These are phyloP conservation scores for Ctenoplectra terminalis DNA, from an alignment of 1,140 invertebrate genomes.

Conservation along the genomic window DNA sequence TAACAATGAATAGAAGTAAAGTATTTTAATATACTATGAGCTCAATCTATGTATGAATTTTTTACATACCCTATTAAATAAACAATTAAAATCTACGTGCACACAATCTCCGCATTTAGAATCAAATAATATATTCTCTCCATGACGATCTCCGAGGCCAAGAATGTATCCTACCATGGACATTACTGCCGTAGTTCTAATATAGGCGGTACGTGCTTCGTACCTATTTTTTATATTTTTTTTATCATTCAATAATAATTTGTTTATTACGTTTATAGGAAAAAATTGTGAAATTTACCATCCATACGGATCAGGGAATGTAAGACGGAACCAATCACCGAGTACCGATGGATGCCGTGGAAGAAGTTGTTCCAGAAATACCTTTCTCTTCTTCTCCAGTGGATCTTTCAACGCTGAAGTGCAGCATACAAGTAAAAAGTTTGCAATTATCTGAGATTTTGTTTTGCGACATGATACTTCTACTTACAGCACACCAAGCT, in stretches of 20 bases:
- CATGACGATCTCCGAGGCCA: constrained; percentile 98
- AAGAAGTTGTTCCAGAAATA: constrained; percentile 89
- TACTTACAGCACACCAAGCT: constrained; percentile 82
- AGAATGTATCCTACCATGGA: constrained; percentile 99
- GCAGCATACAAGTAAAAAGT: constrained; percentile 27
- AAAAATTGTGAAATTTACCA: constrained; percentile 85
- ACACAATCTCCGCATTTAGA: constrained; percentile 95
- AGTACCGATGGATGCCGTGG: constrained; percentile 93
- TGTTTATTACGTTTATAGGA: constrained; percentile 1
- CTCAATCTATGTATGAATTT: background rate
- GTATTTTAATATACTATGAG: background rate
- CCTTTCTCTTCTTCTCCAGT: constrained; percentile 88
- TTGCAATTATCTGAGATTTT: background rate
- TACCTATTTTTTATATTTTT: constrained; percentile 85
- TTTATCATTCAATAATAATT: background rate
- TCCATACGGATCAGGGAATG: constrained; percentile 94
- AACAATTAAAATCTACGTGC: constrained; percentile 99
- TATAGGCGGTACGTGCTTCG: constrained; percentile 92
- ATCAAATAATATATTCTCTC: constrained; percentile 98
- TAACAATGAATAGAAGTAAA: constrained; percentile 20
- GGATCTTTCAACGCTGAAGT: constrained; percentile 84
- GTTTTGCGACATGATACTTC: constrained; percentile 13
- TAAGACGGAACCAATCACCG: constrained; percentile 94
- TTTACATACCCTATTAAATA: constrained; percentile 93
- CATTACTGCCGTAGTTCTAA: constrained; percentile 97